Percentiles rank a stretch among this genome's conserved stretches.
phyloP scores from a whole-genome alignment of 2,888 invertebrate species.

The Nomada hirtipes region DNA sequence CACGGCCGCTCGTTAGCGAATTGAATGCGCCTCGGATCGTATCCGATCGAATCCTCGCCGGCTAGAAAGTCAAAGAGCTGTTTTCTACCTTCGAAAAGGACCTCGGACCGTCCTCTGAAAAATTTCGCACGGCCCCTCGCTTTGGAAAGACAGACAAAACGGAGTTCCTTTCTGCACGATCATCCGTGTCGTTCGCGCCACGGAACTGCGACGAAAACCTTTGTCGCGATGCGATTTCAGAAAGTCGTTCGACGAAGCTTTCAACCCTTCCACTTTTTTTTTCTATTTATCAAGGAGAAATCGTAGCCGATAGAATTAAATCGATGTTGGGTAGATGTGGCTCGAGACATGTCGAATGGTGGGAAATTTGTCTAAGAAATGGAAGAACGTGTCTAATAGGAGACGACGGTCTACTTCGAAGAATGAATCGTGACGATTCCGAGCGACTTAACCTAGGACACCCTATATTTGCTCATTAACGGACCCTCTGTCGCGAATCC shows the following conservation, averaged over 20 bases:
- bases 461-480: conserved; percentile 78
- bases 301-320: background rate
- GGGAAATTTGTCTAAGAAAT: conserved; percentile 38
- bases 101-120: conserved; percentile 39
- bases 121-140: conserved; percentile 51
- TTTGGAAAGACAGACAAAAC: background rate
- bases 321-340: background rate
- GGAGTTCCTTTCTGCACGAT: conserved; percentile 7
- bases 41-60: conserved; percentile 64
- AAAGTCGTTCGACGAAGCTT: conserved; percentile 13
- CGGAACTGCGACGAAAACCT: background rate
- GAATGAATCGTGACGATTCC: conserved; percentile 54
- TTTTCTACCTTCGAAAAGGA: conserved; percentile 51
- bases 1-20: conserved; percentile 81
- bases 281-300: background rate
- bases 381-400: conserved; percentile 25
- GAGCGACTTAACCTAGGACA: conserved; percentile 75
- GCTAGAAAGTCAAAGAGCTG: conserved; percentile 64
- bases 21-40: conserved; percentile 75
- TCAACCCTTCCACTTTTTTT: background rate
- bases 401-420: conserved; percentile 3
- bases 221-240: background rate
- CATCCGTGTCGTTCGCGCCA: background rate
- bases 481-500: conserved; percentile 77
- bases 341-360: background rate